These are phyloP conservation scores for Episyrphus balteatus DNA, from an alignment of 1,140 invertebrate genomes.

Conservation along the genomic window DNA sequence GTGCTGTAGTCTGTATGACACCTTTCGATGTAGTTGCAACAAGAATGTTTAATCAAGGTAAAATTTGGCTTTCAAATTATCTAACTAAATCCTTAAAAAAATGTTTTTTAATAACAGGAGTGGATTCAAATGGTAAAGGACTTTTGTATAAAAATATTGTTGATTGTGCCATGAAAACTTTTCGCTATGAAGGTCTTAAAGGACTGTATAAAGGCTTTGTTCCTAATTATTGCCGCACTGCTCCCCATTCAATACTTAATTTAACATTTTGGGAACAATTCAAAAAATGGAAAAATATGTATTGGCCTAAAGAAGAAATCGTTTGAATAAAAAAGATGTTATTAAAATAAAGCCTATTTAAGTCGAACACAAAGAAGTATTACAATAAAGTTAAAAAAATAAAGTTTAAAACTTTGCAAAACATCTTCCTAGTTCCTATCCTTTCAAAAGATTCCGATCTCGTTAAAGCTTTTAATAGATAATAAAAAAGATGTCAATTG, in stretches of 20 bases:
- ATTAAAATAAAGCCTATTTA: too few relatives aligned
- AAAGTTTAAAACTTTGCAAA: too few relatives aligned
- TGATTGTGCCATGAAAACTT: conserved; percentile 66
- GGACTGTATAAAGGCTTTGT: conserved; percentile 76
- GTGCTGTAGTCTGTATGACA: conserved; percentile 64
- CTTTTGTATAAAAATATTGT: conserved; percentile 55
- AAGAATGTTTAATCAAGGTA: conserved; percentile 71
- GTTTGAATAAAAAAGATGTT: conserved; percentile 6
- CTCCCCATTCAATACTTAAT: conserved; percentile 70
- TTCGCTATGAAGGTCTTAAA: conserved; percentile 54
- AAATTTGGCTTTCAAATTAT: background rate
- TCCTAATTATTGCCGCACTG: conserved; percentile 66
- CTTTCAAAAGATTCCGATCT: too few relatives aligned
- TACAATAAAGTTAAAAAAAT: too few relatives aligned
- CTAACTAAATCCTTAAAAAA: background rate
- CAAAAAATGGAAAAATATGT: conserved; percentile 26
- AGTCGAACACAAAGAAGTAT: too few relatives aligned
- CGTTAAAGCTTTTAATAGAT: too few relatives aligned
- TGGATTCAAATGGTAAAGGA: conserved; percentile 51
- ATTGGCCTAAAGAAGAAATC: conserved; percentile 1
- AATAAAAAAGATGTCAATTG: too few relatives aligned
- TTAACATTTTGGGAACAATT: conserved; percentile 74
- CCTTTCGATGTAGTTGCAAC: conserved; percentile 82
- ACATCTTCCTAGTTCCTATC: too few relatives aligned
- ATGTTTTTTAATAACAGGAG: conserved; percentile 19